Base-by-base conservation (phyloP, 2,888 invertebrate genomes). In the Meiosimyza platycephala region DNA sequence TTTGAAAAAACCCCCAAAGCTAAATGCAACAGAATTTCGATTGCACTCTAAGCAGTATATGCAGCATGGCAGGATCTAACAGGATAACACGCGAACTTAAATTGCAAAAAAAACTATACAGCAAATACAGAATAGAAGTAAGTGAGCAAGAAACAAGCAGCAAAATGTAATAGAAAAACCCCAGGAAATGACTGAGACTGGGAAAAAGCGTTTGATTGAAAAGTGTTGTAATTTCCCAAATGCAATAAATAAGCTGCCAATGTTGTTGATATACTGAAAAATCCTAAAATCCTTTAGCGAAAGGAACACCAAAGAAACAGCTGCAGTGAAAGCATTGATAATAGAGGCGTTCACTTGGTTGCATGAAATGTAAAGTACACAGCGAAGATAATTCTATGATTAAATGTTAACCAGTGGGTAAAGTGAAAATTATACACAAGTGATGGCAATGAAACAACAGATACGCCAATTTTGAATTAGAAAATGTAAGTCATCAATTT, bases 151-250 rank as follows among this genome's bases (percentile, higher is more conserved):
- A 28, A 28, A 28, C n/a, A 47, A 55, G 13, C 18, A 15, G 40
- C 6, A 40, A 40, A 40, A 40, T 40, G 40, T 9, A 40, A 40
- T 1, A 40, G 40, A 9, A 40, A 40, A 40, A 40, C 9, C 40
- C 40, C 40, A 40, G 6, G 40, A 40, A 40, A 9, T 40, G 40
- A 9, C 6, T 40, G 40, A 40, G 40, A 40, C 40, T 40, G 40
- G 40, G 47, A 52, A 59, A 22, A 62, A 65, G 22, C 33, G 78
- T 84, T 83, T 84, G 85, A 84, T 84, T 84, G 84, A 83, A 84
- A 84, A 82, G 81, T 82, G 83, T 84, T 84, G 85, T 84, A 84
- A 84, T 84, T 84, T 84, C 85, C 84, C 84, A 83, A 84, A 81
- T 80, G 85, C 84, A 84, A 83, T 84, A 75, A 76, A 76, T 76